Evolutionary conservation across 64 coral and sea anemone species (phyloP), one percentile per base, ranked within the genome.

Genomic region (Anthopleura sola): DNA sequence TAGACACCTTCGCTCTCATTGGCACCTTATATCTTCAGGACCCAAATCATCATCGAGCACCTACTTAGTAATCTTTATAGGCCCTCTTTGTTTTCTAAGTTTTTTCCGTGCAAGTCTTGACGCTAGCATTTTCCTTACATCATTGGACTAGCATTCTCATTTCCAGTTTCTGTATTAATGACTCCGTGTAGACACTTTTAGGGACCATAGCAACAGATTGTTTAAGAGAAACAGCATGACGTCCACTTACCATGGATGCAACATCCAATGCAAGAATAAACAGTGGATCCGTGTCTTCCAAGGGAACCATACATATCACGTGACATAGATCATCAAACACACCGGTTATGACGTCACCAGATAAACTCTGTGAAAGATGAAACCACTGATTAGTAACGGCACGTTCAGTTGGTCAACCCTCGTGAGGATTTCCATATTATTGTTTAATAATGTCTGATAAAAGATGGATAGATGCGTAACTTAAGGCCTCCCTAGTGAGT

Each of bases 311-410:
- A 20, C 80, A 76, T 26, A 90, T 84, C 49, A 57, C 88, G 48
- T 84, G 88, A 84, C 88, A 84, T 5, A 90, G 36, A 78, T 90
- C 80, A 14, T 60, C 81, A 77, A 90, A 90, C 36, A 90, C 36
- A 0, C 7, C 14, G 4, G 49, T 48, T 55, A 55, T 84, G n/a
- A 47, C 64, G 23, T 51, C 68, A 83, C 36, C 68, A 40, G 54
- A 57, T 85, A 64, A 36, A 34, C 51, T 14, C 53, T 60, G 49
- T 20, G 8, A 33, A 46, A 3, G 14, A 50, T 8, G 19, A 36
- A 37, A 79, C 15, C 37, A 38, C 29, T 75, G 10, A 33, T 75
- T 75, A 49, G 36, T 20, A 49, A 34, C 17, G 76, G 34, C 76
- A 40, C 46, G 76, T 40, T 23, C 36, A 37, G 76, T 49, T 79